Evolutionary conservation across 2,888 invertebrate species (phyloP).

Genomic region (Leptinotarsa tumamoca): DNA sequence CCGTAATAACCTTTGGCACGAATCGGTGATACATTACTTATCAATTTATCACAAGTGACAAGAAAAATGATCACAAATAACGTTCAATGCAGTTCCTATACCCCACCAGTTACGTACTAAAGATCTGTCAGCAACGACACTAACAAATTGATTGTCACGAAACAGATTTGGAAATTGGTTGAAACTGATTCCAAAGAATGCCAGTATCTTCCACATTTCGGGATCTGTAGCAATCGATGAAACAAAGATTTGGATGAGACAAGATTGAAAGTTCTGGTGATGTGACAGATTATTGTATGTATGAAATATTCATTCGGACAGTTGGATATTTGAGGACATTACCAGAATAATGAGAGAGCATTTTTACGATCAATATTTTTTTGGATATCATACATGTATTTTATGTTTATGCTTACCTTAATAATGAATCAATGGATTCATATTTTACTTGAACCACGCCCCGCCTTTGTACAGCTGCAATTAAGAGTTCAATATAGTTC

Average conservation of each 20-base stretch:
- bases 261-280: no score
- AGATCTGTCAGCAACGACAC: slow-evolving; percentile 9
- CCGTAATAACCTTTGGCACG: slow-evolving; percentile 32
- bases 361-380: no score
- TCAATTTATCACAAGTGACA: slow-evolving; percentile 37
- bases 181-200: neutral
- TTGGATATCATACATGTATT: no score
- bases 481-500: no score
- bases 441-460: no score
- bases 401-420: no score
- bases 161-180: neutral
- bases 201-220: neutral
- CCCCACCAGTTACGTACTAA: neutral
- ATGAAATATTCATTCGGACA: no score
- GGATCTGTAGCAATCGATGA: neutral
- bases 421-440: no score
- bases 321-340: no score
- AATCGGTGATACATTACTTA: slow-evolving; percentile 27
- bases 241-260: neutral
- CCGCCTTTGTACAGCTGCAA: no score
- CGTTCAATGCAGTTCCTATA: neutral
- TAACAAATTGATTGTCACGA: slow-evolving; percentile 18
- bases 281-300: no score
- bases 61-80: slow-evolving; percentile 38
- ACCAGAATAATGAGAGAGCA: no score